Conservation (phyloP, 1,140 invertebrate genomes). For the Portunus trituberculatus region DNA sequence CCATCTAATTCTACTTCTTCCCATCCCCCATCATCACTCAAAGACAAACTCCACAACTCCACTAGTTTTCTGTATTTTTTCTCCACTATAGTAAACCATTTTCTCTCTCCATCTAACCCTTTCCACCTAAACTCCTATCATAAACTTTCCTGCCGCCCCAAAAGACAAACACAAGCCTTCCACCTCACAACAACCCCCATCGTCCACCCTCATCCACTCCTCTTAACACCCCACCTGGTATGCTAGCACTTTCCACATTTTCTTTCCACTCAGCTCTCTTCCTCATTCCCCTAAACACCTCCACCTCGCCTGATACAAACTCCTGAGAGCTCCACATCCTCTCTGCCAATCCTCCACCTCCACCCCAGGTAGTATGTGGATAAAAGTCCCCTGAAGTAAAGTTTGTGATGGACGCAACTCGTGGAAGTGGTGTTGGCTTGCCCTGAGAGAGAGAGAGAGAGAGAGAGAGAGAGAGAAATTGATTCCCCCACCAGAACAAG, state of each 20-base stretch:
- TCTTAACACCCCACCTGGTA: neutral
- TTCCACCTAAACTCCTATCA: neutral
- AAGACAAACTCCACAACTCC: neutral
- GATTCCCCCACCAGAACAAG: neutral
- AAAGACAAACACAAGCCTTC: neutral
- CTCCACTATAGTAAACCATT: too few species aligned
- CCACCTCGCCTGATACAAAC: neutral
- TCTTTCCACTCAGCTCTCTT: neutral
- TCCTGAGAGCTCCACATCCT: neutral
- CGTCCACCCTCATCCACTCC: neutral
- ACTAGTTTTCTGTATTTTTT: too few species aligned
- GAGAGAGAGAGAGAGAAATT: conserved; percentile 28
- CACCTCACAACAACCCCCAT: neutral
- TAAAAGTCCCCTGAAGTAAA: neutral
- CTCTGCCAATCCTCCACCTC: neutral
- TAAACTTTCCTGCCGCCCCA: neutral
- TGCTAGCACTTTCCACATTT: neutral
- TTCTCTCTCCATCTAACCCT: neutral
- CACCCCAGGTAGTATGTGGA: neutral
- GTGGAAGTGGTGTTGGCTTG: too few species aligned
- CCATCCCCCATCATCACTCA: neutral
- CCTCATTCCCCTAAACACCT: neutral
- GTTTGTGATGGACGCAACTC: neutral
- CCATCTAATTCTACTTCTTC: neutral
- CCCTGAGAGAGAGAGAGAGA: conserved; percentile 50